These are phyloP conservation scores for Drosophila baimaii DNA, from an alignment of 1,140 invertebrate species.

Conservation along the genomic window DNA sequence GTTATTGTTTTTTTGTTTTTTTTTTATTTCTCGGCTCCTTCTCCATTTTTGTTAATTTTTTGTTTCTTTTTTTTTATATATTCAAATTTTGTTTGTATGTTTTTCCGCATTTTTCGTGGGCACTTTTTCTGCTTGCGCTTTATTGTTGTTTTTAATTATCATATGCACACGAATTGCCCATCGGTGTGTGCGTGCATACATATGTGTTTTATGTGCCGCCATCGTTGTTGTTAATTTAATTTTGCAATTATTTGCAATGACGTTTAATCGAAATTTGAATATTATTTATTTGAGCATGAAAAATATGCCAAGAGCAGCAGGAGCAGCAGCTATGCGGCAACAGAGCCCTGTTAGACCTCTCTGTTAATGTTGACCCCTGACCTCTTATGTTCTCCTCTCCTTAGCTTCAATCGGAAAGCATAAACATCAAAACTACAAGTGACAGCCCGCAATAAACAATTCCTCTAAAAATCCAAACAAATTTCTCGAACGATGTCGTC, in stretches of 20 bases:
- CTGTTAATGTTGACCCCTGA: slow-evolving; percentile 24
- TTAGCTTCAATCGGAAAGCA: slow-evolving; percentile 12
- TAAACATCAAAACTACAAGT: slow-evolving; percentile 21
- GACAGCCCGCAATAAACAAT: not conserved
- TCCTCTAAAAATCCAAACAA: slow-evolving; percentile 45
- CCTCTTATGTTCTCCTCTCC: not conserved
- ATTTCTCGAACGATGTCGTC: slow-evolving; percentile 44
- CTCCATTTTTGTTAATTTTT: slow-evolving; percentile 32
- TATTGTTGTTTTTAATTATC: slow-evolving; percentile 70
- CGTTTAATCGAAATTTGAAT: slow-evolving; percentile 70
- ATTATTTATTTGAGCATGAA: slow-evolving; percentile 71
- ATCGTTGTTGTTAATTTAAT: slow-evolving; percentile 61
- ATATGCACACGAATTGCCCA: slow-evolving; percentile 68
- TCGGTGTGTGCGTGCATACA: not conserved
- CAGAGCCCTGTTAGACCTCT: not conserved
- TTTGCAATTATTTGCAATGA: slow-evolving; percentile 73
- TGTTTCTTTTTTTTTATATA: slow-evolving; percentile 29
- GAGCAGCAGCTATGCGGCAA: not conserved
- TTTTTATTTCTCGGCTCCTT: slow-evolving; percentile 18
- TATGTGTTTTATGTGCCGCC: slow-evolving; percentile 23
- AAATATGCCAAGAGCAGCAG: slow-evolving; percentile 31
- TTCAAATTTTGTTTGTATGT: slow-evolving; percentile 35
- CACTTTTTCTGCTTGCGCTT: slow-evolving; percentile 29
- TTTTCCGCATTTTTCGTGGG: slow-evolving; percentile 36
- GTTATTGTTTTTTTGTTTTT: slow-evolving; percentile 24